phyloP scores from a whole-genome alignment of 2,113 vertebrate genomes.

The Spermophilus dauricus region DNA sequence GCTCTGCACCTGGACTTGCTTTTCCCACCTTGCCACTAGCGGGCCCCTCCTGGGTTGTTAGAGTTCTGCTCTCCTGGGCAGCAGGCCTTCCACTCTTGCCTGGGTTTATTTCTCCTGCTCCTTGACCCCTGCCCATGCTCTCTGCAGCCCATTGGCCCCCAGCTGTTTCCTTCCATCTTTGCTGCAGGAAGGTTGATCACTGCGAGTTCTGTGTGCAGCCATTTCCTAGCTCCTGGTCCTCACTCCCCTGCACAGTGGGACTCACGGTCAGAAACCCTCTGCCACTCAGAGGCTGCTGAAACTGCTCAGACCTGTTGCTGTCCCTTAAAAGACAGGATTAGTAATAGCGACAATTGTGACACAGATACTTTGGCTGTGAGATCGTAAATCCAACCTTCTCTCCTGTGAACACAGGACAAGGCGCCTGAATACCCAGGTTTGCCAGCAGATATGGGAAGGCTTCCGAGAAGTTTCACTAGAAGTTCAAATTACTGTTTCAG shows the following conservation, averaged over 20 bases:
- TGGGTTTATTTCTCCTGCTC: neutral
- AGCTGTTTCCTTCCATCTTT: neutral
- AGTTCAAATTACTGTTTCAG: neutral
- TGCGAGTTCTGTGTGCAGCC: accelerated
- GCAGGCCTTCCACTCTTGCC: accelerated
- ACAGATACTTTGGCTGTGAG: too few species aligned
- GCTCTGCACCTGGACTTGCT: too few species aligned
- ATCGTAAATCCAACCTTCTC: too few species aligned
- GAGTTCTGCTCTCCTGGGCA: too few species aligned
- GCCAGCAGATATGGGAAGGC: neutral
- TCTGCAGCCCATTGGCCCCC: neutral
- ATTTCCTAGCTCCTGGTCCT: too few species aligned
- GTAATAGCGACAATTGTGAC: neutral
- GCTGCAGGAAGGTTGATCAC: neutral
- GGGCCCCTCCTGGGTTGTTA: too few species aligned
- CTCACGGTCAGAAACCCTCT: neutral
- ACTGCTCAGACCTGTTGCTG: too few species aligned
- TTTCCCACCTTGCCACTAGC: too few species aligned
- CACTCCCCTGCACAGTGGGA: accelerated
- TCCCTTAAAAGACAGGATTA: neutral
- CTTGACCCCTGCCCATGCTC: too few species aligned
- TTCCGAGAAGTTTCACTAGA: neutral
- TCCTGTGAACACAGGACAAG: too few species aligned
- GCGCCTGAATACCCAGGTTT: neutral
- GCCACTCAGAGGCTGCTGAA: neutral